Conservation (phyloP, 1,140 invertebrate species). For the Geopemphigus sp. region DNA sequence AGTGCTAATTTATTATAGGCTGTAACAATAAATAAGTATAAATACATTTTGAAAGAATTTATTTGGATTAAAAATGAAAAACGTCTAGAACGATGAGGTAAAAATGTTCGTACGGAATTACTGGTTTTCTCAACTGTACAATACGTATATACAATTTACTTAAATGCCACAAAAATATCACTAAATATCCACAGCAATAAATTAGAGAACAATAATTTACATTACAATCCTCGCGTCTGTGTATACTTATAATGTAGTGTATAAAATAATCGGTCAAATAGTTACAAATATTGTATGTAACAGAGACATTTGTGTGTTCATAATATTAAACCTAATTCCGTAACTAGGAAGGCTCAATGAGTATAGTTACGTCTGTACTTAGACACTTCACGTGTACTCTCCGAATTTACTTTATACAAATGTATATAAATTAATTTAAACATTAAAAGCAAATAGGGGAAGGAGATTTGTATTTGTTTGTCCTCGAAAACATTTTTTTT, state of each 20-base stretch:
- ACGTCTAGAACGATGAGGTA: neutral
- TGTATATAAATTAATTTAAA: no score
- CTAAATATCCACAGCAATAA: neutral
- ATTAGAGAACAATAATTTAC: slow-evolving; percentile 1
- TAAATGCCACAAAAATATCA: neutral
- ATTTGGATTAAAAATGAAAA: neutral
- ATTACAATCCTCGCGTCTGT: neutral
- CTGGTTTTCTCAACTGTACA: neutral
- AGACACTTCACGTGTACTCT: no score
- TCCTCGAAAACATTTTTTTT: no score
- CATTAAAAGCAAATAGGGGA: no score
- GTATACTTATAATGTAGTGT: neutral
- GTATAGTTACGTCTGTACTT: no score
- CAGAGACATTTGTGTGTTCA: no score
- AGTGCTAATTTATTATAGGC: neutral
- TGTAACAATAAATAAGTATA: neutral
- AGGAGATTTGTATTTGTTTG: no score
- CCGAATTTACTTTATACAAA: no score
- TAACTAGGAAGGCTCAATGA: no score
- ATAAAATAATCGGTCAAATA: no score
- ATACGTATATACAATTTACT: neutral
- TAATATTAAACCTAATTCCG: no score
- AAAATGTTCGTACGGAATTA: neutral
- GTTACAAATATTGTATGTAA: no score
- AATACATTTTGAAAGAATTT: neutral